Evolutionary conservation across 2,888 invertebrate genomes (phyloP).

Genomic region (Cheilosia variabilis): DNA sequence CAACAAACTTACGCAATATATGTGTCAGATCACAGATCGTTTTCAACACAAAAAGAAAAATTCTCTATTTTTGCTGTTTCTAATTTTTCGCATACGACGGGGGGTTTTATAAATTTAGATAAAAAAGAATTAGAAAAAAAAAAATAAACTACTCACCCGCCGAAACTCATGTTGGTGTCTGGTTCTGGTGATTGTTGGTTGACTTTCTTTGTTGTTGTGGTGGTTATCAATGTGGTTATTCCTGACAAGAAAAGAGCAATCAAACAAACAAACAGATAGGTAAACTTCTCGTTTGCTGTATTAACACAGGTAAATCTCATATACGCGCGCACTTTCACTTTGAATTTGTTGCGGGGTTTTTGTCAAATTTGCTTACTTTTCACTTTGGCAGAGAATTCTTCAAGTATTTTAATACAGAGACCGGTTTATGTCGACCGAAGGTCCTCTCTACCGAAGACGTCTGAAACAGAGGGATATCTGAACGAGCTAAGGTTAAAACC

Average conservation of each 20-base stretch:
- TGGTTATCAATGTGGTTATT: slow-evolving; percentile 7
- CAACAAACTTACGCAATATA: slow-evolving; percentile 45
- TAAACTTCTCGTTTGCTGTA: slow-evolving; percentile 6
- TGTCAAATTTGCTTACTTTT: neutral
- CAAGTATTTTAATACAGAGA: slow-evolving; percentile 35
- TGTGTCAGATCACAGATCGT: neutral
- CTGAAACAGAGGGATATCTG: slow-evolving; percentile 39
- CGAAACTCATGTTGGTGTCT: slow-evolving; percentile 40
- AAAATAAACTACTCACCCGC: slow-evolving; percentile 49
- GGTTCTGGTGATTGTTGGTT: neutral
- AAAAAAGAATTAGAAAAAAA: slow-evolving; percentile 19
- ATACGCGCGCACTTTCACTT: slow-evolving; percentile 44
- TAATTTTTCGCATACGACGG: slow-evolving; percentile 44
- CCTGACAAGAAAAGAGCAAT: slow-evolving; percentile 22
- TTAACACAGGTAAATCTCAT: neutral
- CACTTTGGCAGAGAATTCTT: neutral
- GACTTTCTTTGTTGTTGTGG: neutral
- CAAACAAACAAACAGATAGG: slow-evolving; percentile 15
- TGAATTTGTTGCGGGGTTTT: slow-evolving; percentile 18
- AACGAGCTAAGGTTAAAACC: slow-evolving; percentile 1
- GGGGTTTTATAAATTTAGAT: slow-evolving; percentile 35
- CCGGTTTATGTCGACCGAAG: slow-evolving; percentile 48
- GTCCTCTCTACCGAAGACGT: slow-evolving; percentile 46
- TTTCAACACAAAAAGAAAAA: slow-evolving; percentile 6
- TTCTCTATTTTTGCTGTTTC: slow-evolving; percentile 33